Base-by-base conservation (phyloP, 2,797 vertebrate genomes). In the Amazonetta brasiliensis region DNA sequence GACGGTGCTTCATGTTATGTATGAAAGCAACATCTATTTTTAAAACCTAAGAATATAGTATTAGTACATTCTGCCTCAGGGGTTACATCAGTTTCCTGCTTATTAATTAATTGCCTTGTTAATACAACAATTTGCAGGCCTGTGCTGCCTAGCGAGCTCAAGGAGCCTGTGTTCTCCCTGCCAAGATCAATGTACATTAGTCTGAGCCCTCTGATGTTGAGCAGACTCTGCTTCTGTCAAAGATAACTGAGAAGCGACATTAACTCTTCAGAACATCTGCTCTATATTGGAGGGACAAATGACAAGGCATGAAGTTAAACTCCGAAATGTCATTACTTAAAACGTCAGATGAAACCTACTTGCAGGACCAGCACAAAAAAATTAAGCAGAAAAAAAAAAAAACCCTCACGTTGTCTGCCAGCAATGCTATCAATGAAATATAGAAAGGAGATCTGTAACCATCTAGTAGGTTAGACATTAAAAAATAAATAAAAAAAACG, bases 111-210 rank as follows among this genome's bases (percentile, higher is more conserved):
- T 96, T 94, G 97, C 75, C 90, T 96, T 97, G 96, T 96, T 94
- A 95, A 97, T 97, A 91, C 95, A 97, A 97, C 95, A 94, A 91
- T 89, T 93, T 93, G 93, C 91, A 64, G 62, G 87, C 85, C 94
- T 93, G 94, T 83, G 89, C 68, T 89, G 90, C 95, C 96, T 92
- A 87, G 87, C 11, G 37, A 96, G 93, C 96, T 96, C 89, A 96
- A n/a, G 91, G 66, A 95, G 82, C 86, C 94, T 95, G 92, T 89
- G 91, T 96, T 97, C 94, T 93, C 81, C 84, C 89, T 95, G 95
- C 96, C 97, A 98, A 97, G 95, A 97, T 98, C 97, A 97, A 98
- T 96, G 93, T 85, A 87, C 95, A 95, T 97, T 98, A 97, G 87
- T 85, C 93, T 96, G 90, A 97, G 95, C 75, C 91, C 92, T 93